These are phyloP conservation scores for Etheostoma perlongum DNA, from an alignment of 2,797 vertebrate genomes.

Conservation along the genomic window DNA sequence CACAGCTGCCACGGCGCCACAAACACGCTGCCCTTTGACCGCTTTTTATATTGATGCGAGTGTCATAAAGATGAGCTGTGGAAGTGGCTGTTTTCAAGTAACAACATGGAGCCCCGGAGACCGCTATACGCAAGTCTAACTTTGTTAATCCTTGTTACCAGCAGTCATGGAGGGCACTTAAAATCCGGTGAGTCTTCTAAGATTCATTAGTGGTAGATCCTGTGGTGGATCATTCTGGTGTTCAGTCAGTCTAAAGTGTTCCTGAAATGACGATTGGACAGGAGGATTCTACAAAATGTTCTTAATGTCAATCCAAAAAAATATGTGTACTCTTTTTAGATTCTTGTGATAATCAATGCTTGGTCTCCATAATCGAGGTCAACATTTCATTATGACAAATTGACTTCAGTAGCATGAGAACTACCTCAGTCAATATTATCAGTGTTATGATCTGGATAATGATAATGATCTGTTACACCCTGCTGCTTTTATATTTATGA, in stretches of 20 bases:
- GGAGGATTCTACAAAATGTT: not conserved
- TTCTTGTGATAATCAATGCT: not conserved
- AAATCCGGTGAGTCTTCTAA: conserved; percentile 52
- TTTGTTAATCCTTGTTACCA: conserved; percentile 55
- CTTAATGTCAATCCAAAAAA: not conserved
- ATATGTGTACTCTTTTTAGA: not conserved
- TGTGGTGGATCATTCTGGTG: not conserved
- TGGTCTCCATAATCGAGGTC: conserved; percentile 1
- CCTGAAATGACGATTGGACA: not conserved
- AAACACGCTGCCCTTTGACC: conserved; percentile 82
- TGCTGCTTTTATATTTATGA: conserved; percentile 50
- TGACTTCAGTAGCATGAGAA: not conserved
- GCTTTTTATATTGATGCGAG: conserved; percentile 61
- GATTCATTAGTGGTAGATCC: not conserved
- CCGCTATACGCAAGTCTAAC: conserved; percentile 38
- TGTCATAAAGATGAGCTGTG: conserved; percentile 72
- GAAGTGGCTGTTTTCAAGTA: conserved; percentile 31
- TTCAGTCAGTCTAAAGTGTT: not conserved
- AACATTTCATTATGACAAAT: not conserved
- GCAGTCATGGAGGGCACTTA: conserved; percentile 42
- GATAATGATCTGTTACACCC: conserved; percentile 21
- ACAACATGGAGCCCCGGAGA: conserved; percentile 69
- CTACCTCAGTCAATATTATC: conserved; percentile 6
- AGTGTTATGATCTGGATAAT: conserved; percentile 12
- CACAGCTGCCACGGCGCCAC: no score